phyloP scores from a whole-genome alignment of 2,888 invertebrate genomes.

The Eristalis arbustorum region DNA sequence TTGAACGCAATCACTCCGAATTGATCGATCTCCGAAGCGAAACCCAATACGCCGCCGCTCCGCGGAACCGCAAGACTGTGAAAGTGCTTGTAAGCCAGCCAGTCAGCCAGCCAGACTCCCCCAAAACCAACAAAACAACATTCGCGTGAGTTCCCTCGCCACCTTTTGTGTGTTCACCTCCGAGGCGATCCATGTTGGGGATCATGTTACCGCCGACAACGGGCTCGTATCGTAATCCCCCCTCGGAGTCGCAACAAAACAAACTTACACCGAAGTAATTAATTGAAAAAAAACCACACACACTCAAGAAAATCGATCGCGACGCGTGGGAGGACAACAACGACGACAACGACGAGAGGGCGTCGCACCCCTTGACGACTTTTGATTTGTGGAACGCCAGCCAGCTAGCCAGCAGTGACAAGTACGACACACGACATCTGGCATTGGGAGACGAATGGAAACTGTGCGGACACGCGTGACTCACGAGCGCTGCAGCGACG shows the following conservation, averaged over 20 bases:
- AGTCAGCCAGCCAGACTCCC: not conserved
- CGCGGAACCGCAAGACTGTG: not conserved
- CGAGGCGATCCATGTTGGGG: constrained; percentile 32
- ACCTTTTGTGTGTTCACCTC: constrained; percentile 37
- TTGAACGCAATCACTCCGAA: constrained; percentile 20
- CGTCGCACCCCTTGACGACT: not conserved
- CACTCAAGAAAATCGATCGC: constrained; percentile 19
- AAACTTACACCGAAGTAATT: constrained; percentile 49
- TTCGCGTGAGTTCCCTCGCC: constrained; percentile 33
- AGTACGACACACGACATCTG: not conserved
- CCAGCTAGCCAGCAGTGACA: too few relatives aligned
- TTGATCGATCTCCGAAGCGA: not conserved
- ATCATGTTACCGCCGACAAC: constrained; percentile 54
- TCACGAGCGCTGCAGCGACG: constrained; percentile 25
- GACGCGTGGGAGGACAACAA: not conserved
- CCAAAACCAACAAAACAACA: constrained; percentile 12
- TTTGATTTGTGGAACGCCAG: not conserved
- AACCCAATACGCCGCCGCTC: not conserved
- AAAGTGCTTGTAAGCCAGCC: constrained; percentile 11
- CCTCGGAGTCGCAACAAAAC: constrained; percentile 21
- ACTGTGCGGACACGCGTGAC: constrained; percentile 2
- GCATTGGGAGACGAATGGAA: not conserved
- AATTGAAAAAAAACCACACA: constrained; percentile 35
- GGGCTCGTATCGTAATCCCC: constrained; percentile 1
- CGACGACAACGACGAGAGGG: not conserved